Conservation (phyloP, 35 echinoderm and acorn worm species). For the Apostichopus japonicus region DNA sequence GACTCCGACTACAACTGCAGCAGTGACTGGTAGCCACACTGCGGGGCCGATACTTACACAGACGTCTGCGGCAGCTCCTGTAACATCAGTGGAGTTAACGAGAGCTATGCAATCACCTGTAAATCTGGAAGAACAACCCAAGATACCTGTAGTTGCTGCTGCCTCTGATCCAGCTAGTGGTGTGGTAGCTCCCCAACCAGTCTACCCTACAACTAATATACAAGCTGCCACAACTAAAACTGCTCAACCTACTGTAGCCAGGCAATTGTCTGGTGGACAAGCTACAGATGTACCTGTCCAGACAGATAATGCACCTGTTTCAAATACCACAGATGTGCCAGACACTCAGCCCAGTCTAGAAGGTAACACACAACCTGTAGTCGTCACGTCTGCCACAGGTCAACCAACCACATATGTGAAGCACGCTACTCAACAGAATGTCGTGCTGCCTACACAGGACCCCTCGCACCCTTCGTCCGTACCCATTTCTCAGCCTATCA, state of each 20-base stretch:
- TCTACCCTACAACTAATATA: constrained; percentile 23
- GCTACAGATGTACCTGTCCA: not conserved
- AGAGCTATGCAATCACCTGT: constrained; percentile 45
- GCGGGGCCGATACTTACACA: not conserved
- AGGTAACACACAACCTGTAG: not conserved
- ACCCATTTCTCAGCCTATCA: not conserved
- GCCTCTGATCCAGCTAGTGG: not conserved
- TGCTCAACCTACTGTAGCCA: not conserved
- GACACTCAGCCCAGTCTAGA: constrained; percentile 23
- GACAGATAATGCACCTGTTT: not conserved
- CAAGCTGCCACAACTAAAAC: not conserved
- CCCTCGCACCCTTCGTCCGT: not conserved
- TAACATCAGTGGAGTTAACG: constrained; percentile 8
- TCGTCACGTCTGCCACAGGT: not conserved
- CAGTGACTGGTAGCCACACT: constrained; percentile 5
- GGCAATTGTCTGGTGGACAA: constrained; percentile 46
- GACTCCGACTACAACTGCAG: not conserved
- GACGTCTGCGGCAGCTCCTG: not conserved
- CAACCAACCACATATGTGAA: not conserved
- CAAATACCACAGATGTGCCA: not conserved
- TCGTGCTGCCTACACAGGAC: not conserved
- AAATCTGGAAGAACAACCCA: not conserved
- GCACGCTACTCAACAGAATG: not conserved
- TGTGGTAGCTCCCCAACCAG: constrained; percentile 53
- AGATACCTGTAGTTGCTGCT: constrained; percentile 20